Percentiles rank a stretch among this genome's conserved stretches.
These are phyloP conservation scores for Thunnus thynnus DNA, from an alignment of 2,113 vertebrate species.

Conservation along the genomic window DNA sequence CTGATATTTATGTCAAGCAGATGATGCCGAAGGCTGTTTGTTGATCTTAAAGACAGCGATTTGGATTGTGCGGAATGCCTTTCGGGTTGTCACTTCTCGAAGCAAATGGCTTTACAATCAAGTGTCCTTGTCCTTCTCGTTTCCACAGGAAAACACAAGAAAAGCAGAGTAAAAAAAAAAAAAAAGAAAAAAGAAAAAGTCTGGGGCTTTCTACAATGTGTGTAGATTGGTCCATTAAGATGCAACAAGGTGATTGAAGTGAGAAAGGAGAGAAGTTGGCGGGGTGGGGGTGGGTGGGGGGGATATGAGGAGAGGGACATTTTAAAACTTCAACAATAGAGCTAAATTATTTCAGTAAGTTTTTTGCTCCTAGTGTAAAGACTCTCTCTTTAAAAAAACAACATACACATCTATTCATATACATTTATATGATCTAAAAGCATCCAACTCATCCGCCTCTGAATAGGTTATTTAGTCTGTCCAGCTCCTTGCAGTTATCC, in stretches of 20 bases:
- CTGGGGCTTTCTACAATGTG: conserved; percentile 33
- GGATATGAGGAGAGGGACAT: conserved; percentile 20
- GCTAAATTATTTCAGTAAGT: conserved; percentile 62
- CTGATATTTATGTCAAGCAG: conserved; percentile 42
- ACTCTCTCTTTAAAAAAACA: conserved; percentile 71
- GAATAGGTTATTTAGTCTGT: conserved; percentile 94
- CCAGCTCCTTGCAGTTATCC: conserved; percentile 97
- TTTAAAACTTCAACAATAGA: conserved; percentile 68
- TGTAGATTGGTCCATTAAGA: conserved; percentile 54
- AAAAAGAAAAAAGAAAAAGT: conserved; percentile 7
- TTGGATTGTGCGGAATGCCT: conserved; percentile 45
- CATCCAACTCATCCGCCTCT: conserved; percentile 90
- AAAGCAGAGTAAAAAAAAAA: conserved; percentile 28
- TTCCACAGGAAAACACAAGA: conserved; percentile 49
- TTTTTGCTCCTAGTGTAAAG: conserved; percentile 74
- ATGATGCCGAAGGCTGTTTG: conserved; percentile 48
- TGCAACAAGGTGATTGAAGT: conserved; percentile 60
- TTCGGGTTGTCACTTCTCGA: conserved; percentile 35
- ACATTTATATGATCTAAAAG: conserved; percentile 68
- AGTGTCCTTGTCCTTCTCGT: conserved; percentile 60
- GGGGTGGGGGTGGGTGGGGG: background rate
- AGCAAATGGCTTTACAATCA: conserved; percentile 66
- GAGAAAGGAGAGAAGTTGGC: conserved; percentile 29
- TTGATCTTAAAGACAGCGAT: conserved; percentile 42
- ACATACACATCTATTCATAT: conserved; percentile 79